Evolutionary conservation across 2,113 vertebrate genomes (phyloP).

Genomic region (Passer domesticus): DNA sequence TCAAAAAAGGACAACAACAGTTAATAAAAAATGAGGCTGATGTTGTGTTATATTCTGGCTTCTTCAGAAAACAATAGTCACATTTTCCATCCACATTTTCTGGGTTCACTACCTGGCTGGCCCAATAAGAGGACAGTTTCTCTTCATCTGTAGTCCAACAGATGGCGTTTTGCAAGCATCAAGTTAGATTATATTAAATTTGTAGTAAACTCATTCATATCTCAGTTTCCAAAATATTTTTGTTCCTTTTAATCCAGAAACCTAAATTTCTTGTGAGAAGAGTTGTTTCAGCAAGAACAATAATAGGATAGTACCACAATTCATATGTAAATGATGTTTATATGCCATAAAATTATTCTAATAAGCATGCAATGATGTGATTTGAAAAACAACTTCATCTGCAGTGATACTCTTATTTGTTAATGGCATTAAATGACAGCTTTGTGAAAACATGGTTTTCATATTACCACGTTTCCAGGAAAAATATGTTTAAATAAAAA

Average conservation of each 20-base stretch:
- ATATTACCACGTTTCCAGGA: background rate
- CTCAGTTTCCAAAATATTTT: background rate
- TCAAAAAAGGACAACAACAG: background rate
- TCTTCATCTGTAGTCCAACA: background rate
- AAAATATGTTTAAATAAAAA: conserved; percentile 17
- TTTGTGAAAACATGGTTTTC: background rate
- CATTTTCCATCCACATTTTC: background rate
- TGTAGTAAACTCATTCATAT: background rate
- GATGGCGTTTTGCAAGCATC: rapidly evolving
- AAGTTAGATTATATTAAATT: background rate
- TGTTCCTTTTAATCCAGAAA: background rate
- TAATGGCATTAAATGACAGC: background rate
- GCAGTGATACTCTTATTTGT: background rate
- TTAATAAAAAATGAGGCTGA: background rate
- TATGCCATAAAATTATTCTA: background rate
- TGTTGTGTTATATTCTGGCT: background rate
- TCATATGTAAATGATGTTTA: background rate
- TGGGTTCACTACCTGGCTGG: background rate
- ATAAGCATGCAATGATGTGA: background rate
- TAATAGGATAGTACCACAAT: background rate
- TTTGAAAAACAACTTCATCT: background rate
- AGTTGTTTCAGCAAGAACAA: background rate
- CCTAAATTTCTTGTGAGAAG: background rate
- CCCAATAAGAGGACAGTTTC: background rate
- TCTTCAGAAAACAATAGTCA: background rate